Base-by-base conservation (phyloP, 2,888 invertebrate genomes). In the Pachycephus smyrnensis region DNA sequence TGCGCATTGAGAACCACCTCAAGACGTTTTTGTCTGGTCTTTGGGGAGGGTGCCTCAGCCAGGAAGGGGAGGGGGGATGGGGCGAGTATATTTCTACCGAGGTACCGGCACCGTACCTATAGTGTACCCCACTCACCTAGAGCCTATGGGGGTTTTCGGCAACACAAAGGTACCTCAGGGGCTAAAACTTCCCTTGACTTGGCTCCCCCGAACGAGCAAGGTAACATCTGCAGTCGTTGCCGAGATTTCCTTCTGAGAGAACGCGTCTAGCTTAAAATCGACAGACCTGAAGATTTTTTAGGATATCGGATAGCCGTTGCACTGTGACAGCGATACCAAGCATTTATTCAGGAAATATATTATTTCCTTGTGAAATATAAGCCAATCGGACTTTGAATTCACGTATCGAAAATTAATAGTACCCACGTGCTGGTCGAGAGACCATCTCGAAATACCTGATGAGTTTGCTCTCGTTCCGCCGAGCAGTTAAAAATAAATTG, bases 161-260 rank as follows among this genome's bases (percentile, higher is more conserved):
- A 80, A 83, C 80, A 88, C 87, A 88, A 88, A 87, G 86, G 84
- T 88, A 82, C 55, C 55, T 55, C 81, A 80, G 69, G 84, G 76
- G 75, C 85, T 85, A 84, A 86, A 88, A 85, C 86, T 88, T 88
- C 88, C 88, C 88, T 89, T 89, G 89, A 89, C 89, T 89, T 84
- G 84, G 83, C 83, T 83, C 75, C 85, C 86, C 86, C 86, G 85
- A 23, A 31, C 31, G 12, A 33, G 12, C 75, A 73, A 55, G 30
- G 71, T 35, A 82, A 86, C 89, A 89, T 88, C 89, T 89, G 89
- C 89, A 90, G 90, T 90, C 88, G 86, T 79, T 84, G 82, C 82
- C 84, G 85, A 87, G 90, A 90, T 89, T 88, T 85, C 82, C 87
- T 55, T 55, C 55, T 55, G 55, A 55, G 55, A 55, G 55, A 23